Conservation (phyloP, 35 echinoderm and acorn worm genomes). For the Ophioderma brevispina region DNA sequence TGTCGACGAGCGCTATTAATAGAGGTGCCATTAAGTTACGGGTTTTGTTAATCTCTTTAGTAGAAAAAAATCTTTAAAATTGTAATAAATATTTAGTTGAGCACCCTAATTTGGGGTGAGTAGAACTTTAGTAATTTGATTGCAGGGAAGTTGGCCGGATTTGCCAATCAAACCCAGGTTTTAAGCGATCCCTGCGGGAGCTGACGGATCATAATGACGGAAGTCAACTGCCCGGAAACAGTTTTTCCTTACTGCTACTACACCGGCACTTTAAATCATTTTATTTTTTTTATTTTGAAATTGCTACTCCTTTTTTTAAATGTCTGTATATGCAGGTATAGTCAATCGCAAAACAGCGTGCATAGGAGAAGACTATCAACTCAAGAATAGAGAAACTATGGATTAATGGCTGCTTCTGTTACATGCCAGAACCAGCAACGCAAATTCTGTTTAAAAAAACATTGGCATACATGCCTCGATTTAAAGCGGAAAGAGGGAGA, state of each 20-base stretch:
- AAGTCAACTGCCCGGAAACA: background rate
- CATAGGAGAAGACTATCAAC: background rate
- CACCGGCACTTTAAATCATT: too few species aligned
- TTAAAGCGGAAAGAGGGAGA: too few species aligned
- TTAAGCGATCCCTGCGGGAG: background rate
- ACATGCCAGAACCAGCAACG: background rate
- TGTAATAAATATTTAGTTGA: too few species aligned
- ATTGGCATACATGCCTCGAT: background rate
- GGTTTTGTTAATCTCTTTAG: too few species aligned
- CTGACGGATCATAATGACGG: background rate
- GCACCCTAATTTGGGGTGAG: too few species aligned
- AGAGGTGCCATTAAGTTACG: too few species aligned
- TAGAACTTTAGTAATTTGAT: too few species aligned
- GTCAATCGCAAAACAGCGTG: background rate
- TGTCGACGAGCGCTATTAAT: too few species aligned
- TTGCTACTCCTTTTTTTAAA: background rate
- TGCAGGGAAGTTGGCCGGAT: background rate
- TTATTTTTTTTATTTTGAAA: background rate
- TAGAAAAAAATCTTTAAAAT: too few species aligned
- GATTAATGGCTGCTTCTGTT: background rate
- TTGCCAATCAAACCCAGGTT: background rate
- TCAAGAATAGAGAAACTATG: background rate
- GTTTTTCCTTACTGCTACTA: background rate
- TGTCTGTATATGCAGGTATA: background rate
- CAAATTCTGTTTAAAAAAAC: background rate